Evolutionary conservation across 2,113 vertebrate genomes (phyloP).

Genomic region (Amphiprion percula): DNA sequence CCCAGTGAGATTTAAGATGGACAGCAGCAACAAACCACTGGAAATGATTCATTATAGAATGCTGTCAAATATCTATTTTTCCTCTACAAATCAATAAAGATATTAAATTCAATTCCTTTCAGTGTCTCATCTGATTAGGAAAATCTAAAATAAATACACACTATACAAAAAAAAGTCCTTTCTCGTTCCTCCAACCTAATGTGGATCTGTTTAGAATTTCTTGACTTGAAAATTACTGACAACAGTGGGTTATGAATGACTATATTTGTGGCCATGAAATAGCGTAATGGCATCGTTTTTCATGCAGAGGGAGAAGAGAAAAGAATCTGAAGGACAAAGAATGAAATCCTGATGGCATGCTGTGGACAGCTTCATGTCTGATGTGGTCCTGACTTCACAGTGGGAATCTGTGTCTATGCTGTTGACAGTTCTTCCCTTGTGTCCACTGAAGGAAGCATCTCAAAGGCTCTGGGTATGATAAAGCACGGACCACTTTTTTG

Average conservation of each 20-base stretch:
- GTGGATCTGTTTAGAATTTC: background rate
- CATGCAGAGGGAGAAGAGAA: slow-evolving; percentile 32
- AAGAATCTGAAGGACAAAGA: slow-evolving; percentile 73
- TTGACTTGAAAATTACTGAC: slow-evolving; percentile 10
- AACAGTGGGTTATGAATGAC: background rate
- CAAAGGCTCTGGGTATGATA: background rate
- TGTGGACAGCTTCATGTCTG: slow-evolving; percentile 80
- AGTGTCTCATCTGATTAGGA: background rate
- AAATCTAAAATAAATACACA: background rate
- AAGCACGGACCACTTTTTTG: background rate
- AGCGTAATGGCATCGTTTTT: slow-evolving; percentile 34
- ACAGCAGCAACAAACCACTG: slow-evolving; percentile 1
- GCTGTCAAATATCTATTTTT: background rate
- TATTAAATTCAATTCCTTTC: background rate
- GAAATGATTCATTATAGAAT: slow-evolving; percentile 2
- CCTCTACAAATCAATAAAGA: background rate
- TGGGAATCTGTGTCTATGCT: slow-evolving; percentile 67
- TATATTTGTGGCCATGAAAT: slow-evolving; percentile 23
- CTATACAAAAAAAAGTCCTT: background rate
- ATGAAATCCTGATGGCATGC: slow-evolving; percentile 71
- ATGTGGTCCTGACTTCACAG: slow-evolving; percentile 81
- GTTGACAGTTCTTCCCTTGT: slow-evolving; percentile 62
- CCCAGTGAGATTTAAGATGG: slow-evolving; percentile 11
- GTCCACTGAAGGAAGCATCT: slow-evolving; percentile 53
- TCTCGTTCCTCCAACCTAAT: background rate